Percentiles rank a stretch among this genome's conserved stretches.
Evolutionary conservation across 1,140 invertebrate genomes (phyloP).

Genomic region (Zaprionus tsacasi): DNA sequence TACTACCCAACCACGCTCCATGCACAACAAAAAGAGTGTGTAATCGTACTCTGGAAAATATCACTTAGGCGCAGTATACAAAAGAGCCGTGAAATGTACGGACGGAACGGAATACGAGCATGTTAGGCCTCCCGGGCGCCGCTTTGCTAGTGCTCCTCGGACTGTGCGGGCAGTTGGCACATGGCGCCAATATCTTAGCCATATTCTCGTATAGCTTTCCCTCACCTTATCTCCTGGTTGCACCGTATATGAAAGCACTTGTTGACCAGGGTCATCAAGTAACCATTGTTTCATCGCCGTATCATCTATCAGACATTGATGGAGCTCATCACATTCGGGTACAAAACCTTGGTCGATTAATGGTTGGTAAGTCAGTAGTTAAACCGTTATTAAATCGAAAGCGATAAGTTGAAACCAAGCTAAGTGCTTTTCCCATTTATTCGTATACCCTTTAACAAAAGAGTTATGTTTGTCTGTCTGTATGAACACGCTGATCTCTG

Average conservation of each 20-base stretch:
- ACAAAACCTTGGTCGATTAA: conserved; percentile 22
- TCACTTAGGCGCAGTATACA: conserved; percentile 18
- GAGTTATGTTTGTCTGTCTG: no score
- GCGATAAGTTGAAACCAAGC: background rate
- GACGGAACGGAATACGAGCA: conserved; percentile 11
- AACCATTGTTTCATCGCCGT: conserved; percentile 46
- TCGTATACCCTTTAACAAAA: no score
- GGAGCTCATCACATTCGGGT: conserved; percentile 61
- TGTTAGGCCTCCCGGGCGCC: conserved; percentile 14
- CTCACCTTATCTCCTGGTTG: conserved; percentile 43
- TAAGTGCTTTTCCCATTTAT: no score
- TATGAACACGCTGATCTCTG: no score
- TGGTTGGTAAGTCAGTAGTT: conserved; percentile 29
- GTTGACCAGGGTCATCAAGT: conserved; percentile 48
- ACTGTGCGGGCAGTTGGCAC: conserved; percentile 21
- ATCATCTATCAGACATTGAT: conserved; percentile 40
- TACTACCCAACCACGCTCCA: background rate
- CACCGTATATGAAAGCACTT: conserved; percentile 44
- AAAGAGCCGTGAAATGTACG: conserved; percentile 48
- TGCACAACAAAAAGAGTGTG: background rate
- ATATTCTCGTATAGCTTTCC: conserved; percentile 49
- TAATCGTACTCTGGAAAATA: background rate
- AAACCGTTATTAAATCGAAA: background rate
- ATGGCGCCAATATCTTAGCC: conserved; percentile 59
- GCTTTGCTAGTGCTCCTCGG: conserved; percentile 21